A percentile compares a stretch with the other conserved stretches of the same genome.
Conservation (phyloP, 2,888 invertebrate species). For the Dilophus febrilis region DNA sequence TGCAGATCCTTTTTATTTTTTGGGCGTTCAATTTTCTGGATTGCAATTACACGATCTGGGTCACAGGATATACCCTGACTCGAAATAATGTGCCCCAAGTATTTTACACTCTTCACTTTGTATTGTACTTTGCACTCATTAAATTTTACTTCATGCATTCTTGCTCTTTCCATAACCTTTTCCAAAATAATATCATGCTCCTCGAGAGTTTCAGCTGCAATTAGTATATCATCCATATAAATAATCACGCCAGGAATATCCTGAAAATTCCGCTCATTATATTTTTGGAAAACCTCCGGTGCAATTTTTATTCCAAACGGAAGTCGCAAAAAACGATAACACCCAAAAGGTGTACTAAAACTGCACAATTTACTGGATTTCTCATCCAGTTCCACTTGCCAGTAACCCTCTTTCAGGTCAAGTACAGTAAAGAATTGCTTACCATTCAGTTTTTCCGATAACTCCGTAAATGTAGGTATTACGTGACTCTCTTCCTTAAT, state of each 20-base stretch:
- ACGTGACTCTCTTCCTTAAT: conserved; percentile 15
- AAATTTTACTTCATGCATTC: conserved; percentile 1
- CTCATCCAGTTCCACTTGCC: conserved; percentile 8
- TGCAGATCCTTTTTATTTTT: background rate
- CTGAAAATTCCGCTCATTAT: conserved; percentile 11
- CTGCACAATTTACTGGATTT: conserved; percentile 12
- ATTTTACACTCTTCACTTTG: background rate
- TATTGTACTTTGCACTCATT: conserved; percentile 1
- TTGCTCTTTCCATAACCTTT: conserved; percentile 4
- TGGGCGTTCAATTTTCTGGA: background rate
- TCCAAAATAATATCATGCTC: conserved; percentile 4
- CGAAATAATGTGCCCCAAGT: conserved; percentile 1
- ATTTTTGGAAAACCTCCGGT: conserved; percentile 11
- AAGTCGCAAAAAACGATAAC: background rate
- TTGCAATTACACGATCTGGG: background rate
- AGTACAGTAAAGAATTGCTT: conserved; percentile 14
- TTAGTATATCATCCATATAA: conserved; percentile 9
- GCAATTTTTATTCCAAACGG: conserved; percentile 4
- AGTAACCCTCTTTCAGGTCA: conserved; percentile 13
- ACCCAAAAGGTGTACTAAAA: conserved; percentile 12
- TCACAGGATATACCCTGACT: background rate
- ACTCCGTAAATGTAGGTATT: conserved; percentile 12
- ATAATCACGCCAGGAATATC: conserved; percentile 10
- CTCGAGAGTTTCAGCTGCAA: conserved; percentile 3
- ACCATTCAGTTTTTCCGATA: conserved; percentile 12